These are phyloP conservation scores for Chelonia mydas DNA, from an alignment of 2,797 vertebrate species.

Conservation along the genomic window DNA sequence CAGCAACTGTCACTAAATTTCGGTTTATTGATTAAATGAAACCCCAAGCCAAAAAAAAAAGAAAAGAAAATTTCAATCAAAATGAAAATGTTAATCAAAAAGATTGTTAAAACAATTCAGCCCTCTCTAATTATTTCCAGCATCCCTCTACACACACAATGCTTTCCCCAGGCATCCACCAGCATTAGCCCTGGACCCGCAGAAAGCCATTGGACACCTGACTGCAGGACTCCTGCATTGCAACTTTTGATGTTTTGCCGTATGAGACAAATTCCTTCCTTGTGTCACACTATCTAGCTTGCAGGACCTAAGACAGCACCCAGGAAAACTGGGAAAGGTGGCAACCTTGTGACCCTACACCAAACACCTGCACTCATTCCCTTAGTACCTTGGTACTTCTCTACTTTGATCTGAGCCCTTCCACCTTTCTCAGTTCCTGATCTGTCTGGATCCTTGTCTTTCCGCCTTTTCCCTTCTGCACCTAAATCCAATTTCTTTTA, in stretches of 20 bases:
- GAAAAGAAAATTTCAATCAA: background rate
- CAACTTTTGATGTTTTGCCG: background rate
- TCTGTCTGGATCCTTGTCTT: too few species aligned
- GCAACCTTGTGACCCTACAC: background rate
- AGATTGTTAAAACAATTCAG: background rate
- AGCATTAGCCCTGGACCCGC: background rate
- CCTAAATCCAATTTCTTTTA: background rate
- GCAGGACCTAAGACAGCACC: background rate
- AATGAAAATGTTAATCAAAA: background rate
- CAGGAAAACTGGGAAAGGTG: background rate
- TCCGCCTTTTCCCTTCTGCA: background rate
- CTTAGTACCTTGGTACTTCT: too few species aligned
- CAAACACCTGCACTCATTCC: background rate
- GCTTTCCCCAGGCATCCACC: rapidly evolving
- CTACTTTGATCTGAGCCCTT: background rate
- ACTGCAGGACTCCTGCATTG: background rate
- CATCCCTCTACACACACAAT: background rate
- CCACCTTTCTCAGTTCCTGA: background rate
- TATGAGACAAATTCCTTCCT: background rate
- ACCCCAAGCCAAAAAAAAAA: background rate
- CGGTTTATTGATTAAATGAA: background rate
- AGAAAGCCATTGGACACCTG: background rate
- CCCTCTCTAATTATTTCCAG: background rate
- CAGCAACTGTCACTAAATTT: background rate
- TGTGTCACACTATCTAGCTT: rapidly evolving